These are phyloP conservation scores for Penaeus indicus DNA, from an alignment of 1,140 invertebrate species.

Conservation along the genomic window DNA sequence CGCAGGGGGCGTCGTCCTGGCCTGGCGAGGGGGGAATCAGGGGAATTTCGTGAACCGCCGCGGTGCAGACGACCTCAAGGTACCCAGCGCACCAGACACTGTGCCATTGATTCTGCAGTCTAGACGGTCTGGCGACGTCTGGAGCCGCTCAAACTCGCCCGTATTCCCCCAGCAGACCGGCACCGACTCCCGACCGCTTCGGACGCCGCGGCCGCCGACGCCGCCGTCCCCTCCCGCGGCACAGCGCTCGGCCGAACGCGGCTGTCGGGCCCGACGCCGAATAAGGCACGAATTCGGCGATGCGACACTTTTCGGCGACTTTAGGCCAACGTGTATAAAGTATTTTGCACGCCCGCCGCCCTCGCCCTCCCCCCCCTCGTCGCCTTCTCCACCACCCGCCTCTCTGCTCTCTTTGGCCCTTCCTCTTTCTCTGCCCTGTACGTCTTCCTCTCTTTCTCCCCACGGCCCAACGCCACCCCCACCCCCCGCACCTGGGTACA, in stretches of 20 bases:
- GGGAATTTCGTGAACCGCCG: no score
- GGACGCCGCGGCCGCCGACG: not conserved
- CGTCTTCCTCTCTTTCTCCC: not conserved
- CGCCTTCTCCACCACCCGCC: not conserved
- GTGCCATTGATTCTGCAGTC: conserved; percentile 33
- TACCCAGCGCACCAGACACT: conserved; percentile 19
- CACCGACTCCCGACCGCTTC: not conserved
- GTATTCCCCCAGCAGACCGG: not conserved
- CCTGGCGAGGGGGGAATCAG: no score
- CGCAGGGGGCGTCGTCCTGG: no score
- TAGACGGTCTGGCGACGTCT: conserved; percentile 13
- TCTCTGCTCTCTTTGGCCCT: not conserved
- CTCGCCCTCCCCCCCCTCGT: not conserved
- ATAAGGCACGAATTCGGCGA: no score
- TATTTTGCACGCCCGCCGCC: not conserved
- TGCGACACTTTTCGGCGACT: no score
- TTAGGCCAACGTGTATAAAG: no score
- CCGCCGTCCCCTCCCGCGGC: not conserved
- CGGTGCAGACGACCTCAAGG: not conserved
- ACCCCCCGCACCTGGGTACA: no score
- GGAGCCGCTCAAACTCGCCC: conserved; percentile 7
- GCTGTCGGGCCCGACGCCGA: no score
- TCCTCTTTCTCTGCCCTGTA: not conserved
- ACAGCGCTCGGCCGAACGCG: no score
- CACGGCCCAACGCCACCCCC: no score